Evolutionary conservation across 2,797 vertebrate genomes (phyloP).

Genomic region (Amniataba percoides): DNA sequence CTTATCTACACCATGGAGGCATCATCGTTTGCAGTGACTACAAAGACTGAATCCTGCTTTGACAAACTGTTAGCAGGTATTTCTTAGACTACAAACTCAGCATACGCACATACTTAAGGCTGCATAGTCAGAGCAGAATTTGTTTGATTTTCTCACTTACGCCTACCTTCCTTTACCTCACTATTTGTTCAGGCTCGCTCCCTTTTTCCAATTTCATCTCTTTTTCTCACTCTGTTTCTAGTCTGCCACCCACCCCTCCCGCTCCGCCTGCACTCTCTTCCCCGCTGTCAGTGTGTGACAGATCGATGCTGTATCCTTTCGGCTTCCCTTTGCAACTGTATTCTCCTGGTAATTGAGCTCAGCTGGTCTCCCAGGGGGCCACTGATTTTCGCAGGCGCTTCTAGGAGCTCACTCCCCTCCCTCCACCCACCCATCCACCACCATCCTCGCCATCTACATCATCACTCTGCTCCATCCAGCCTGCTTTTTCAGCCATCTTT

Average conservation of each 20-base stretch:
- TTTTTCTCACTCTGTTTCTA: slow-evolving; percentile 55
- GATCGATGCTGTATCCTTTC: slow-evolving; percentile 80
- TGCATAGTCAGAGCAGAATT: slow-evolving; percentile 36
- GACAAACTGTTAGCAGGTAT: background rate
- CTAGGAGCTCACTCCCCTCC: slow-evolving; percentile 55
- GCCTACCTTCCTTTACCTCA: slow-evolving; percentile 43
- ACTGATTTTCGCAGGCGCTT: slow-evolving; percentile 73
- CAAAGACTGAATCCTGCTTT: background rate
- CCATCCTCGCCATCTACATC: slow-evolving; percentile 47
- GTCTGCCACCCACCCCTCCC: slow-evolving; percentile 45
- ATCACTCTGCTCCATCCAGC: slow-evolving; percentile 49
- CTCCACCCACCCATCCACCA: background rate
- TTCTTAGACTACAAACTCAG: background rate
- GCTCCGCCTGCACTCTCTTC: slow-evolving; percentile 46
- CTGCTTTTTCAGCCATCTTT: slow-evolving; percentile 21
- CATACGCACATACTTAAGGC: slow-evolving; percentile 5
- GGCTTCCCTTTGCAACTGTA: slow-evolving; percentile 82
- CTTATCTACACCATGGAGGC: too few relatives aligned
- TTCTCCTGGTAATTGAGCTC: slow-evolving; percentile 87
- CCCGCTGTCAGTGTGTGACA: slow-evolving; percentile 78
- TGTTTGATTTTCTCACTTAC: slow-evolving; percentile 39
- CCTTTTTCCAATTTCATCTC: slow-evolving; percentile 62
- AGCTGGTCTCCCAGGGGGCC: slow-evolving; percentile 79
- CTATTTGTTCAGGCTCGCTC: slow-evolving; percentile 54
- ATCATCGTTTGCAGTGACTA: background rate